A percentile compares a stretch with the other conserved stretches of the same genome.
Evolutionary conservation across 2,888 invertebrate genomes (phyloP).

Genomic region (Arctia plantaginis): DNA sequence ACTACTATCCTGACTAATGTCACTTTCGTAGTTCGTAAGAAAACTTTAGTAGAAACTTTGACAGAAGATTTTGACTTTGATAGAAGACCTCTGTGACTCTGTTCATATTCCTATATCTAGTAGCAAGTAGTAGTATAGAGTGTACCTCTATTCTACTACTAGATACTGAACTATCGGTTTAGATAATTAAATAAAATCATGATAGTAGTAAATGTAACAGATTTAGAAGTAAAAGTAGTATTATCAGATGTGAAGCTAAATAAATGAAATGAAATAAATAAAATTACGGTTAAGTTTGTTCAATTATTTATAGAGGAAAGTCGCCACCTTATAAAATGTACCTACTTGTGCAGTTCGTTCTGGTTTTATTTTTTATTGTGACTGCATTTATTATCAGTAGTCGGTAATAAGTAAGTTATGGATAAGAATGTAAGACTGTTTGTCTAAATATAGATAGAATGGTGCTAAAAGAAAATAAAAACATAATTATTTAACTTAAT

Average conservation of each 20-base stretch:
- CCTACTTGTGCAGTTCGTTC: neutral
- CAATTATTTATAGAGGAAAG: neutral
- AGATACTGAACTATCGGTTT: too few relatives aligned
- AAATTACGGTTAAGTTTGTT: neutral
- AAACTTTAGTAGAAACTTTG: neutral
- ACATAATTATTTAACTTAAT: too few relatives aligned
- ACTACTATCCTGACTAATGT: neutral
- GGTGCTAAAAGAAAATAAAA: too few relatives aligned
- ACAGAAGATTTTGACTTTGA: neutral
- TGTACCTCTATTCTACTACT: too few relatives aligned
- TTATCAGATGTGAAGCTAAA: too few relatives aligned
- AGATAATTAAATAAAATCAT: too few relatives aligned
- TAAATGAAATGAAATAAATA: too few relatives aligned
- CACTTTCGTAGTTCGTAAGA: neutral
- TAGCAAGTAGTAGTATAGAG: too few relatives aligned
- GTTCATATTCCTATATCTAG: neutral
- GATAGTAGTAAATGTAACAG: neutral
- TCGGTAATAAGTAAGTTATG: neutral
- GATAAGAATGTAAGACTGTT: too few relatives aligned
- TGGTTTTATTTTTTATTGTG: conserved; percentile 1
- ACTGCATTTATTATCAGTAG: neutral
- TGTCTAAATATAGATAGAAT: too few relatives aligned
- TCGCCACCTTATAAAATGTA: neutral
- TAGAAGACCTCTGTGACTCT: neutral
- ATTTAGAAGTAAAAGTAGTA: neutral